phyloP scores from a whole-genome alignment of 2,113 vertebrate genomes.

The Euleptes europaea region DNA sequence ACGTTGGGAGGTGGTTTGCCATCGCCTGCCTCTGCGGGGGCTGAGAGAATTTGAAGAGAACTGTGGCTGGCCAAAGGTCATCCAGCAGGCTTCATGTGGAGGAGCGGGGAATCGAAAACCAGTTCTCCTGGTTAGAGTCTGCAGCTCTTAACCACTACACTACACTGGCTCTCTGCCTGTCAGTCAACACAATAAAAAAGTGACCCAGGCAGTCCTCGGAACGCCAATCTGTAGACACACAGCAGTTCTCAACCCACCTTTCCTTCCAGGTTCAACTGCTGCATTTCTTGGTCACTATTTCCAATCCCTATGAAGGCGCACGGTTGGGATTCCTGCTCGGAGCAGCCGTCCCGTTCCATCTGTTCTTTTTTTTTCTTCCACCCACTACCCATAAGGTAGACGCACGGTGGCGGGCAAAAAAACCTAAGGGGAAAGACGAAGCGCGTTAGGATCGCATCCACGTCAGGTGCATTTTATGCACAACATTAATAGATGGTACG shows the following conservation, averaged over 20 bases:
- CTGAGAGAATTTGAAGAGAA: too few relatives aligned
- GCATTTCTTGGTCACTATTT: slow-evolving; percentile 99
- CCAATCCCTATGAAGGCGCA: slow-evolving; percentile 99
- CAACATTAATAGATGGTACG: background rate
- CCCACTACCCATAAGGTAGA: slow-evolving; percentile 98
- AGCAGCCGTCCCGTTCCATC: slow-evolving; percentile 97
- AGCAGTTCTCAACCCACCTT: slow-evolving; percentile 79
- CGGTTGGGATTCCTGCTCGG: slow-evolving; percentile 97
- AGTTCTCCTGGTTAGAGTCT: too few relatives aligned
- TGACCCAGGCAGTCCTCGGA: too few relatives aligned
- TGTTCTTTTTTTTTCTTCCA: slow-evolving; percentile 99
- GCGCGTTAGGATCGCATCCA: background rate
- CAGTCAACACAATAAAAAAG: background rate
- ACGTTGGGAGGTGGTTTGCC: too few relatives aligned
- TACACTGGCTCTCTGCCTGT: too few relatives aligned
- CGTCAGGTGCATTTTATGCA: background rate
- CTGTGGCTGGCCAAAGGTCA: too few relatives aligned
- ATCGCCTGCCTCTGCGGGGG: too few relatives aligned
- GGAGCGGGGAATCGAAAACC: too few relatives aligned
- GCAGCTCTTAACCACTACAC: too few relatives aligned
- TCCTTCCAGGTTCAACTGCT: slow-evolving; percentile 98
- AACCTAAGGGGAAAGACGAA: slow-evolving; percentile 80
- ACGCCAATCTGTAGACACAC: background rate
- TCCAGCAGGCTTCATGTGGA: too few relatives aligned
- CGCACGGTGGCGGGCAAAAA: slow-evolving; percentile 97